phyloP scores from a whole-genome alignment of 2,888 invertebrate species.

The Uropetala carovei region DNA sequence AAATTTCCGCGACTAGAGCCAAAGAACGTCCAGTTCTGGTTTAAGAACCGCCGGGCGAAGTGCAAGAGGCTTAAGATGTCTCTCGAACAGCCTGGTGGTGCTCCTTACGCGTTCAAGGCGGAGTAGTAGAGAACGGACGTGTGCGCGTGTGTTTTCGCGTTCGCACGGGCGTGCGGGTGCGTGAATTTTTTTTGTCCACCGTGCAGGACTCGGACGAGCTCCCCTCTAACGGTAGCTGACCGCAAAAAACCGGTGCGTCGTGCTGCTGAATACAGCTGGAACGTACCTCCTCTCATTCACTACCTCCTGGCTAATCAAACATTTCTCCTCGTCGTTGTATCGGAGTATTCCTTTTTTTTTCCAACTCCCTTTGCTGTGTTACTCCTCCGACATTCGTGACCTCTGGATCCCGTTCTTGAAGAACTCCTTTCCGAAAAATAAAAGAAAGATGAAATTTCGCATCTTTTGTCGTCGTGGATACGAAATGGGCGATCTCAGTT shows the following conservation, averaged over 20 bases:
- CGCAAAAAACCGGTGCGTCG: background rate
- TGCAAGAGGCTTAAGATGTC: constrained; percentile 97
- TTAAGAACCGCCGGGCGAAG: constrained; percentile 98
- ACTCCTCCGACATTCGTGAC: background rate
- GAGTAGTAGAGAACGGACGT: background rate
- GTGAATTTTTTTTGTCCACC: constrained; percentile 14
- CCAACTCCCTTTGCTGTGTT: background rate
- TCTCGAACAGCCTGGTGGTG: constrained; percentile 75
- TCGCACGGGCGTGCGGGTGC: background rate
- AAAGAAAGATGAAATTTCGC: too few relatives aligned
- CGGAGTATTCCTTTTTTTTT: background rate
- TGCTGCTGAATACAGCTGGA: background rate
- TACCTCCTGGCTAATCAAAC: constrained; percentile 4
- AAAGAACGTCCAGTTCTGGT: constrained; percentile 99
- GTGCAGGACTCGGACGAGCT: background rate
- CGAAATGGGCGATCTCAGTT: too few relatives aligned
- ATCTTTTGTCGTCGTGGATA: too few relatives aligned
- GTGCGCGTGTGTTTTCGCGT: background rate
- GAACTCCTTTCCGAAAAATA: too few relatives aligned
- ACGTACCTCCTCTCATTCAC: constrained; percentile 1
- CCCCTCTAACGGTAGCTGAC: background rate
- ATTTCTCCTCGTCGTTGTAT: background rate
- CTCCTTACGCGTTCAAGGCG: constrained; percentile 50
- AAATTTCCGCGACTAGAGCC: constrained; percentile 99
- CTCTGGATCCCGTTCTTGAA: background rate